Base-by-base conservation (phyloP, 2,888 invertebrate species). In the Micoletzkya japonica region DNA sequence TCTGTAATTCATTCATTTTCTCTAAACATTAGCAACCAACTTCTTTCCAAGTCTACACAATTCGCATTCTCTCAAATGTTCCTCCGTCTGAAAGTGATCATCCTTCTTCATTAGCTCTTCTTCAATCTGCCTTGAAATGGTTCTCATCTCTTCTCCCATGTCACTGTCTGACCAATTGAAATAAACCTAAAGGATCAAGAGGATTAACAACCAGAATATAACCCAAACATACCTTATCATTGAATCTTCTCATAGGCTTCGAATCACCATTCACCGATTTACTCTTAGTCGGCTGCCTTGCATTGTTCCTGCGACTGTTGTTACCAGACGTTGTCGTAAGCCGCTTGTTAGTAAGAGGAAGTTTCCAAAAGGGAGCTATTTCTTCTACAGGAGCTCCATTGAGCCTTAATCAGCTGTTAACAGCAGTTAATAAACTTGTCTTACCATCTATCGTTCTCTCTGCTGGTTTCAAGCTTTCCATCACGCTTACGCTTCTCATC, bases 21-120 rank as follows among this genome's bases (percentile, higher is more conserved):
- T 10, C 17, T 2, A 28, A 10, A 1, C 7, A 28, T 4, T 10
- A 17, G n/a, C 14, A 28, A 20, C 49, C 4, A n/a, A 54, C 64
- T 66, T 66, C 64, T 54, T 52, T 14, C 64, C 64, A 20, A 66
- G 32, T 54, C 54, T 36, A 7, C 64, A 66, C 54, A 66, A n/a
- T n/a, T 66, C 64, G 37, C 64, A 66, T 20, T 66, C 64, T 32
- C 64, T 66, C 37, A 66, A 7, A 37, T 66, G 64, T 34, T 36
- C 39, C 50, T 37, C 20, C 2, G 36, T 37, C 49, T 44, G n/a
- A 32, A 50, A 1, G 28, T 14, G 26, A 4, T 6, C 49, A 26
- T 26, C 50, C 50, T 4, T 44, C 1, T 17, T 26, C 7, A 1
- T 26, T 30, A 17, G 20, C 24, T 37, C 49, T 34, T 50, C 30